Conservation (phyloP, 2,888 invertebrate genomes). For the Nebria salina region DNA sequence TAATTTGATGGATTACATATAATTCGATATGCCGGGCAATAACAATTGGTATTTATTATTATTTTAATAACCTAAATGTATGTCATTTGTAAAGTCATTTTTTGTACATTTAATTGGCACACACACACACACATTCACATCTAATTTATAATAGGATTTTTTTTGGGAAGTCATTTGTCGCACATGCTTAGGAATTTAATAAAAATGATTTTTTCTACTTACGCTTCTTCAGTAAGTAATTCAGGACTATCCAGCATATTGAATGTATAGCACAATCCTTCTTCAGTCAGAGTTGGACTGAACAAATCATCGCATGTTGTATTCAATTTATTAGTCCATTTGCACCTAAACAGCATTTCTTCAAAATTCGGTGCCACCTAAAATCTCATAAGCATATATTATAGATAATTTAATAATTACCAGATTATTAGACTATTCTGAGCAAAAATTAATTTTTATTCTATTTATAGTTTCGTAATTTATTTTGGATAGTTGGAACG, state of each 20-base stretch:
- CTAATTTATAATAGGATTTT: no score
- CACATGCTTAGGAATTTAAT: background rate
- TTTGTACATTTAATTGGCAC: no score
- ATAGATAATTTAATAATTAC: slow-evolving; percentile 8
- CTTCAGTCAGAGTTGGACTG: slow-evolving; percentile 74
- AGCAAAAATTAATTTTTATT: no score
- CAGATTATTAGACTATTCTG: background rate
- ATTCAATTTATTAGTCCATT: slow-evolving; percentile 62
- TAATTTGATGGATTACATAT: no score
- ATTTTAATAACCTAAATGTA: no score
- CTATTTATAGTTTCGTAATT: no score
- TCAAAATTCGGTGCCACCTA: slow-evolving; percentile 59
- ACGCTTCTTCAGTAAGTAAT: slow-evolving; percentile 70
- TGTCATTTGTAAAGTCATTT: no score
- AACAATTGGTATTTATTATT: no score
- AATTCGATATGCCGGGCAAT: no score
- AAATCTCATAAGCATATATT: slow-evolving; percentile 42
- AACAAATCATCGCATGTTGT: slow-evolving; percentile 69
- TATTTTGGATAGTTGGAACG: background rate
- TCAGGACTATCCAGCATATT: slow-evolving; percentile 73
- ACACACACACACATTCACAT: no score
- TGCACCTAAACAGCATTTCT: slow-evolving; percentile 60
- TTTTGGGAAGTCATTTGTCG: no score
- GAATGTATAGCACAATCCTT: slow-evolving; percentile 78
- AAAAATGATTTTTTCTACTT: slow-evolving; percentile 50